phyloP scores from a whole-genome alignment of 2,888 invertebrate species.

The Subacronicta megacephala region DNA sequence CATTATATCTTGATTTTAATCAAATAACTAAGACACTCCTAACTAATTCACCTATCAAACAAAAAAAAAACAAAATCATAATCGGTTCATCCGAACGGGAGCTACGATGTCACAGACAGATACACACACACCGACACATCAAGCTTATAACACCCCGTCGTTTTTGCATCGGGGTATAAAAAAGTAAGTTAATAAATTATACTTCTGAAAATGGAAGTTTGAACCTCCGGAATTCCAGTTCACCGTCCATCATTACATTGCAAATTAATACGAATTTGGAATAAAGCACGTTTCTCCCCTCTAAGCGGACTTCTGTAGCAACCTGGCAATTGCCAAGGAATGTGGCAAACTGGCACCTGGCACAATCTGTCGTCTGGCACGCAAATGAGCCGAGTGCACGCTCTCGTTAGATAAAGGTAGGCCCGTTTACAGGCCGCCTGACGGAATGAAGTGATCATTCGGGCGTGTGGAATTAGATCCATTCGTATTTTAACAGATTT shows the following conservation, averaged over 20 bases:
- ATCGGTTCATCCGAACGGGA: too few relatives aligned
- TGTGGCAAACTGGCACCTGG: constrained; percentile 34
- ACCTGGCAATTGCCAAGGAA: constrained; percentile 38
- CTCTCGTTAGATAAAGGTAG: constrained; percentile 51
- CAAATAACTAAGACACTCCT: too few relatives aligned
- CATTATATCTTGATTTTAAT: too few relatives aligned
- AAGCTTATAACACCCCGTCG: too few relatives aligned
- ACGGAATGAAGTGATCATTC: constrained; percentile 52
- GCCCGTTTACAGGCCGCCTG: constrained; percentile 43
- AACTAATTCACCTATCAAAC: too few relatives aligned
- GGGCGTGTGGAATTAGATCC: constrained; percentile 24
- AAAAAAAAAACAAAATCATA: too few relatives aligned
- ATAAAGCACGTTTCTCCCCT: constrained; percentile 50
- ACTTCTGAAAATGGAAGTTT: too few relatives aligned
- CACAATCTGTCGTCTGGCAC: constrained; percentile 49
- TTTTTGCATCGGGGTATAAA: too few relatives aligned
- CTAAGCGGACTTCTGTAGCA: constrained; percentile 35
- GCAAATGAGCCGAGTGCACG: constrained; percentile 47
- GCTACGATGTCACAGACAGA: too few relatives aligned
- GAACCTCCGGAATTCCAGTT: too few relatives aligned
- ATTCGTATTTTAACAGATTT: constrained; percentile 7
- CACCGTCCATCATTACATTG: background rate
- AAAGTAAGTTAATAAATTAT: too few relatives aligned
- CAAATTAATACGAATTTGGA: constrained; percentile 22
- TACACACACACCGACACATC: too few relatives aligned